Base-by-base conservation (phyloP, 2,888 invertebrate genomes). In the Coleophora deauratella region DNA sequence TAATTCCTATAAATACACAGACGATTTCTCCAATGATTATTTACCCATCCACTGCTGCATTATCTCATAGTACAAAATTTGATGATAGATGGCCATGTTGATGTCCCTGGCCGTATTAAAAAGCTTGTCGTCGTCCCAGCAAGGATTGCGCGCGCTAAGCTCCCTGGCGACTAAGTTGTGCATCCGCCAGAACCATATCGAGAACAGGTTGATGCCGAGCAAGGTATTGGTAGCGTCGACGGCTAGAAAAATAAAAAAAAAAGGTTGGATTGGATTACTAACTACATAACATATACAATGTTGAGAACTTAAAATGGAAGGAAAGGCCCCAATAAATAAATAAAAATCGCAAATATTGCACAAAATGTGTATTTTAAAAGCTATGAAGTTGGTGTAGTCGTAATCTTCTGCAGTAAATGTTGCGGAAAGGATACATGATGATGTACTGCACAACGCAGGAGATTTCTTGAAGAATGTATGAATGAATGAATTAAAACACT, bases 81-180 rank as follows among this genome's bases (percentile, higher is more conserved):
- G 67, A 37, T 56, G 35, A 2, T 31, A 43, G 8, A 50, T 49
- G 10, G 67, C 67, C 7, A 71, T 70, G 27, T 59, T 57, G 10
- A 72, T 69, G n/a, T 71, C 66, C 42, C 68, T 53, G 0, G 72
- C 54, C 0, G 50, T 52, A 11, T 54, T 39, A 43, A 66, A 72
- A 1, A 70, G 45, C 33, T 47, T 54, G 0, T 69, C 60, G 13
- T 73, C 72, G 12, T 51, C 49, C 72, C 72, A 72, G 38, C 62
- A 63, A 1, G 67, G 66, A 14, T 72, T 72, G 0, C 67, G 38
- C 1, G 30, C 11, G 0, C 51, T 45, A 27, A 73, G 43, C 4
- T 56, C 34, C 0, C 44, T 46, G 0, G 71, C 71, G 9, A 72
- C 54, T 0, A 43, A 41, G 30, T 70, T 72, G 44, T 72, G 72